Conservation (phyloP, 2,113 vertebrate genomes). For the Hoplias malabaricus region DNA sequence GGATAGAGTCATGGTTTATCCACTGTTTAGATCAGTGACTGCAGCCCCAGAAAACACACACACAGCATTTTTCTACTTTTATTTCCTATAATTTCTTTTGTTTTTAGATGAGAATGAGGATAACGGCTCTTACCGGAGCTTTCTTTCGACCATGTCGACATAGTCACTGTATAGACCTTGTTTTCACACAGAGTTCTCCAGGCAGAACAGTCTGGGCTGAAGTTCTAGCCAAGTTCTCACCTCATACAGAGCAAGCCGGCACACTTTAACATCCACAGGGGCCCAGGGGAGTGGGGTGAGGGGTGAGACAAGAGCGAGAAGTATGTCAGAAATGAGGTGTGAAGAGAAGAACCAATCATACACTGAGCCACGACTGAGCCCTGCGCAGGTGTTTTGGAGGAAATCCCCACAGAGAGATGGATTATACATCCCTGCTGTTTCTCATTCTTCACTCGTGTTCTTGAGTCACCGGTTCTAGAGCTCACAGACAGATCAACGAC, state of each 20-base stretch:
- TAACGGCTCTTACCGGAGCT: too few relatives aligned
- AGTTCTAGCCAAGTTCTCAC: slow-evolving; percentile 50
- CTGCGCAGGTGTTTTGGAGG: slow-evolving; percentile 47
- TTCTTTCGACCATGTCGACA: too few relatives aligned
- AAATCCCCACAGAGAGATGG: slow-evolving; percentile 44
- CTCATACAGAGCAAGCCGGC: slow-evolving; percentile 22
- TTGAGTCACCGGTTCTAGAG: neutral
- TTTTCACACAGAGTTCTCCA: too few relatives aligned
- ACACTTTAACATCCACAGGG: slow-evolving; percentile 30
- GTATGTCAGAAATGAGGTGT: slow-evolving; percentile 49
- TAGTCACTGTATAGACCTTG: too few relatives aligned
- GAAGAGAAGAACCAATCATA: slow-evolving; percentile 25
- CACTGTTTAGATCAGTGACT: too few relatives aligned
- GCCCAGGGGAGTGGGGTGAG: slow-evolving; percentile 36
- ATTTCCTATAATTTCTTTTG: too few relatives aligned
- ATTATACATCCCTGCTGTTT: neutral
- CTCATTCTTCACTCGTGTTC: neutral
- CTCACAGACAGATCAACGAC: neutral
- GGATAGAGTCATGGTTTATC: too few relatives aligned
- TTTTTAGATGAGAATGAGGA: too few relatives aligned
- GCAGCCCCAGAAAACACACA: too few relatives aligned
- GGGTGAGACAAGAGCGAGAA: slow-evolving; percentile 50
- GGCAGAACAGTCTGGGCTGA: slow-evolving; percentile 57
- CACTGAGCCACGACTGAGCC: slow-evolving; percentile 36
- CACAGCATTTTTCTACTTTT: too few relatives aligned